Percentiles rank a stretch among this genome's conserved stretches.
Conservation (phyloP, 2,113 vertebrate genomes). For the Suricata suricatta region DNA sequence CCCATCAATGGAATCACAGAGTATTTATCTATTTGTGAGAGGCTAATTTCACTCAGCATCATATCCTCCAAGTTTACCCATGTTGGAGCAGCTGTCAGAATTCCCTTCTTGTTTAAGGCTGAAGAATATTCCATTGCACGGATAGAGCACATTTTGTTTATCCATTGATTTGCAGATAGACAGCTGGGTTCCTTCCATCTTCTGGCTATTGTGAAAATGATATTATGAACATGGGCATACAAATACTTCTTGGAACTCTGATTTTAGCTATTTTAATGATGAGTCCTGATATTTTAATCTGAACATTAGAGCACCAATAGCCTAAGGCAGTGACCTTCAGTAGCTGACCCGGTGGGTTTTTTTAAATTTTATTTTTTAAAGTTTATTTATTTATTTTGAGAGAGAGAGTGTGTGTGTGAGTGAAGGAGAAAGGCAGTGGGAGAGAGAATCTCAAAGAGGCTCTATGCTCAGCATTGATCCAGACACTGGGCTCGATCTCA, state of each 20-base stretch:
- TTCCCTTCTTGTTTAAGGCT: not conserved
- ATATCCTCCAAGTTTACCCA: not conserved
- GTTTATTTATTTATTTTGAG: too few species aligned
- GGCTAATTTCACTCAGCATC: not conserved
- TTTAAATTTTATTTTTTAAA: too few species aligned
- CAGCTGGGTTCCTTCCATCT: not conserved
- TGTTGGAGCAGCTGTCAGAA: not conserved
- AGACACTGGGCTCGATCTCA: too few species aligned
- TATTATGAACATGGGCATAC: not conserved
- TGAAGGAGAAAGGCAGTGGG: too few species aligned
- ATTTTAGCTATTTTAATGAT: not conserved
- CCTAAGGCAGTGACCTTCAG: not conserved
- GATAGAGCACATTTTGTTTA: not conserved
- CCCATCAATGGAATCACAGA: not conserved
- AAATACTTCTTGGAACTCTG: not conserved
- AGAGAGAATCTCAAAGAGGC: too few species aligned
- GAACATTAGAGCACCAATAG: not conserved
- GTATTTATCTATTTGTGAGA: not conserved
- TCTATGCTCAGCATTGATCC: too few species aligned
- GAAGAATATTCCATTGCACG: not conserved
- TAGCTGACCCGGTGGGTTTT: not conserved
- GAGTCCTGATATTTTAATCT: not conserved
- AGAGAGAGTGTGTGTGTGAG: too few species aligned
- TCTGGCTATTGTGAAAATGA: not conserved
- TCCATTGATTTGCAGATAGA: not conserved